Evolutionary conservation across 2,797 vertebrate genomes (phyloP), one percentile per base, ranked within the genome.

Genomic region (Kryptolebias ocellatus): DNA sequence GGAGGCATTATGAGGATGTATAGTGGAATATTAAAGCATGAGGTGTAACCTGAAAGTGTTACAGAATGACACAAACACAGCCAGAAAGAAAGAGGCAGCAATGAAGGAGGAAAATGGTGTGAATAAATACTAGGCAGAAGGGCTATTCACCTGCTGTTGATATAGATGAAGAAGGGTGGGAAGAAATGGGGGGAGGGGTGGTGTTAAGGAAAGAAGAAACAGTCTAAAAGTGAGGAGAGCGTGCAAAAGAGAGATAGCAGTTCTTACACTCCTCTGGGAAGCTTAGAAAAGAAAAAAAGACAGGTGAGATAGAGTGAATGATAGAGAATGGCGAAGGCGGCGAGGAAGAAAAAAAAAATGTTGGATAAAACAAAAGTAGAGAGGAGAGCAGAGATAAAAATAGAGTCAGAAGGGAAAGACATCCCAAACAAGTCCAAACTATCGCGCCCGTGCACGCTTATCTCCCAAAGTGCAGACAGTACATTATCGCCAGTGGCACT

Each of bases 191-290:
- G 4, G 39, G 39, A 12, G 39, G 11, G 39, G 39, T 12, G 39
- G 39, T 42, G 31, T 45, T 51, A 49, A 51, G 70, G 37, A 60
- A 53, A 59, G 70, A 62, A 65, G 70, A 71, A 75, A 60, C 39
- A 4, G 77, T 68, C 62, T 78, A 76, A 83, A 83, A 87, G 79
- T 74, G 67, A 75, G 70, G 69, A 70, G 66, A 74, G 83, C 82
- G 88, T 90, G 90, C 87, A 85, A 54, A 55, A 64, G 83, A 72
- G 80, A 89, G 89, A 90, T 90, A 92, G 75, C 76, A 56, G 60
- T 52, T 76, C 80, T 74, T 63, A 24, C 78, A 72, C 76, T 81
- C 87, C 81, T 77, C 67, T 81, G 84, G 83, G 82, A 88, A 73
- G 55, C 66, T 71, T 47, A 56, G 53, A 53, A 51, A 67, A 53